Percentiles rank a stretch among this genome's conserved stretches.
phyloP scores from a whole-genome alignment of 2,797 vertebrate species.

The Liparis tanakae region DNA sequence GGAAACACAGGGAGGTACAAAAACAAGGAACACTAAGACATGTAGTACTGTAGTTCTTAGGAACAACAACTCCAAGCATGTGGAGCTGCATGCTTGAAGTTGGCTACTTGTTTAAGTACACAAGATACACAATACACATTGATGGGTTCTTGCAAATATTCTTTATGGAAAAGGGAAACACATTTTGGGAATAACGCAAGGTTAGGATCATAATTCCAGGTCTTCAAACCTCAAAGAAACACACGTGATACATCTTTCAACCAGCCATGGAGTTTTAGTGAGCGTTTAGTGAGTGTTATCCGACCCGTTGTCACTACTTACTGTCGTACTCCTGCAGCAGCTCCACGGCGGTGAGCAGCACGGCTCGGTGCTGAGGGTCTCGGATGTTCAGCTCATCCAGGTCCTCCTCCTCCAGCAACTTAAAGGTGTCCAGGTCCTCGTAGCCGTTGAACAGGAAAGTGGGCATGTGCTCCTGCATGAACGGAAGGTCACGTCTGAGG shows the following conservation, averaged over 20 bases:
- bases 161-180: background rate
- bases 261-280: background rate
- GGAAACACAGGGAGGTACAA: slow-evolving; percentile 19
- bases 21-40: background rate
- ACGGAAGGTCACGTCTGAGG: slow-evolving; percentile 10
- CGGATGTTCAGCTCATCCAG: slow-evolving; percentile 96
- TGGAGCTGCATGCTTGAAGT: background rate
- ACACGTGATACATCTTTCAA: background rate
- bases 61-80: background rate
- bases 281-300: no score
- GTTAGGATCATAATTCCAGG: background rate
- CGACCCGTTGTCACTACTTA: slow-evolving; percentile 73
- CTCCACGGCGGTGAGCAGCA: slow-evolving; percentile 95
- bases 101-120: background rate
- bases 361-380: slow-evolving; percentile 94
- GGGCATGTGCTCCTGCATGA: slow-evolving; percentile 94
- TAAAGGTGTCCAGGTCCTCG: slow-evolving; percentile 98
- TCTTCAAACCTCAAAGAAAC: background rate
- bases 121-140: background rate
- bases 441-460: slow-evolving; percentile 98
- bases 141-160: no score
- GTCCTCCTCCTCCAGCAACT: slow-evolving; percentile 96
- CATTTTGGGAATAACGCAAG: background rate
- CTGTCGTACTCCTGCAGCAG: slow-evolving; percentile 97
- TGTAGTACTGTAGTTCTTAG: no score